phyloP scores from a whole-genome alignment of 1,140 invertebrate genomes.

The Fopius arisanus region DNA sequence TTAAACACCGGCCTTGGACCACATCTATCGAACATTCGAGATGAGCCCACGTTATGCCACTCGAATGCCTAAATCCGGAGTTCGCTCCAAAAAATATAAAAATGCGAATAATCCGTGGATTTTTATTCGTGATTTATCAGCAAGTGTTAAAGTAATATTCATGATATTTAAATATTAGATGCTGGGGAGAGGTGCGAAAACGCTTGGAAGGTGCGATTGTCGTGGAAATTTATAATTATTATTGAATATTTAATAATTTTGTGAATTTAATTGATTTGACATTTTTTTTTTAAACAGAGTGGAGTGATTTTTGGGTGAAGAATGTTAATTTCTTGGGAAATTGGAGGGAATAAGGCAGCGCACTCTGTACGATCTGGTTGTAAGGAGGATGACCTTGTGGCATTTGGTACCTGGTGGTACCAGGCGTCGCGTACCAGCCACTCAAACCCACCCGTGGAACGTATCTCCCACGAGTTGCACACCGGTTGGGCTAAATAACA shows the following conservation, averaged over 20 bases:
- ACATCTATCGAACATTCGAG: neutral
- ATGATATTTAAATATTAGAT: too few species aligned
- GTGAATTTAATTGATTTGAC: too few species aligned
- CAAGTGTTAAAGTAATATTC: too few species aligned
- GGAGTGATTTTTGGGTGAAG: too few species aligned
- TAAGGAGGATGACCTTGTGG: constrained; percentile 60
- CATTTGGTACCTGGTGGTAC: constrained; percentile 64
- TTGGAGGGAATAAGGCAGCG: constrained; percentile 32
- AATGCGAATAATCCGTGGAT: too few species aligned
- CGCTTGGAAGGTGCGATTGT: too few species aligned
- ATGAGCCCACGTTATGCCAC: neutral
- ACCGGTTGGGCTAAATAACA: constrained; percentile 4
- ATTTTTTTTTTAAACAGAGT: too few species aligned
- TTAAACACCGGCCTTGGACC: neutral
- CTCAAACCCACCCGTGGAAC: constrained; percentile 26
- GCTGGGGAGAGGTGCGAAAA: too few species aligned
- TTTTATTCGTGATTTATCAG: too few species aligned
- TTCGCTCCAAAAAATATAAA: neutral
- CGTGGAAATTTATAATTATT: too few species aligned
- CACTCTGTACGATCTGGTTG: constrained; percentile 43
- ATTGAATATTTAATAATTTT: too few species aligned
- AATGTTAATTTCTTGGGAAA: neutral
- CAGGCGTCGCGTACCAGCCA: constrained; percentile 40
- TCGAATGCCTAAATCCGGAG: neutral
- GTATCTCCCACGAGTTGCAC: constrained; percentile 17